A percentile compares a stretch with the other conserved stretches of the same genome.
Conservation (phyloP, 2,797 vertebrate species). For the Thalassophryne amazonica region DNA sequence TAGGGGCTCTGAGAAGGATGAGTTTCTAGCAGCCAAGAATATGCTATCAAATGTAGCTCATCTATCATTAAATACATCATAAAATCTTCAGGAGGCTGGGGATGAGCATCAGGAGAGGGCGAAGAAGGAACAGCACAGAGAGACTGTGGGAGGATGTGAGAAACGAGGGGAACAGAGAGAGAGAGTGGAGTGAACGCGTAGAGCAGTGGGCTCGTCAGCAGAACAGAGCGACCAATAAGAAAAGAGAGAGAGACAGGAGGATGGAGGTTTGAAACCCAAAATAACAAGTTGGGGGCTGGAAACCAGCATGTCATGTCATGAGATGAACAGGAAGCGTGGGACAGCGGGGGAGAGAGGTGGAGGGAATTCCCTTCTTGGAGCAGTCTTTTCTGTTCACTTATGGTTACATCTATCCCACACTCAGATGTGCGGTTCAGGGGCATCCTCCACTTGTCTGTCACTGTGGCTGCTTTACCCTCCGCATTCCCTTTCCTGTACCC, state of each 20-base stretch:
- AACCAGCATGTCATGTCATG: too few species aligned
- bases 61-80: slow-evolving; percentile 74
- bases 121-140: slow-evolving; percentile 48
- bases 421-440: slow-evolving; percentile 20
- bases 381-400: slow-evolving; percentile 7
- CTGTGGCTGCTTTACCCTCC: slow-evolving; percentile 5
- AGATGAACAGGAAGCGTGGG: slow-evolving; percentile 1
- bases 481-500: background rate
- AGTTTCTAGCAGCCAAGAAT: slow-evolving; percentile 41
- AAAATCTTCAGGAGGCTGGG: slow-evolving; percentile 65
- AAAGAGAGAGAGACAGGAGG: slow-evolving; percentile 32
- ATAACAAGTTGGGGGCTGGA: too few species aligned
- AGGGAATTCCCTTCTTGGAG: background rate
- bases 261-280: slow-evolving; percentile 16
- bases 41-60: slow-evolving; percentile 63
- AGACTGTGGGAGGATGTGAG: slow-evolving; percentile 56
- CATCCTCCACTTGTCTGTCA: slow-evolving; percentile 1
- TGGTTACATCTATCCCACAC: slow-evolving; percentile 37
- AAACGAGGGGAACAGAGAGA: slow-evolving; percentile 26
- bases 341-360: background rate
- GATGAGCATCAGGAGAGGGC: slow-evolving; percentile 30
- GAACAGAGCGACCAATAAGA: slow-evolving; percentile 68
- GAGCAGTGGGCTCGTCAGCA: slow-evolving; percentile 23
- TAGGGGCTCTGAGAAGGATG: slow-evolving; percentile 17
- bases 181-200: slow-evolving; percentile 10